Evolutionary conservation across 2,797 vertebrate species (phyloP).

Genomic region (Agapornis canus): DNA sequence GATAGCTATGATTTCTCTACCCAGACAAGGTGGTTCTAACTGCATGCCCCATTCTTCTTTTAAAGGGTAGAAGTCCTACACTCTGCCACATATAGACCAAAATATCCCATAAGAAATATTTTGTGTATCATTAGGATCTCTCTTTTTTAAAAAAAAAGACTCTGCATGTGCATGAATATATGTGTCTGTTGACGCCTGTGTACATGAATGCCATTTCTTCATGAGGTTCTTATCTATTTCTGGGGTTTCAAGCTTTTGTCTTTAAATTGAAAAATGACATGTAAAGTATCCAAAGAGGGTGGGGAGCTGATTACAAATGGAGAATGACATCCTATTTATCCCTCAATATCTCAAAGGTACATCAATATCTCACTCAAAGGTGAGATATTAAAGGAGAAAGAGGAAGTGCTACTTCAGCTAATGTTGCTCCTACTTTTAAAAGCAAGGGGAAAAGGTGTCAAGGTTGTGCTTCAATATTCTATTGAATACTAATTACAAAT

Average conservation of each 20-base stretch:
- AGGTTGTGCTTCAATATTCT: neutral
- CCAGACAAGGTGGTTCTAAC: neutral
- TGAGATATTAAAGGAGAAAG: neutral
- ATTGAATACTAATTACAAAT: neutral
- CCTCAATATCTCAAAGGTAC: neutral
- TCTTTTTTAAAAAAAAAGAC: neutral
- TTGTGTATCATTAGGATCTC: neutral
- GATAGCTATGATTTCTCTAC: neutral
- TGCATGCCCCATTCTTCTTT: neutral
- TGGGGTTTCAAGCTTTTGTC: neutral
- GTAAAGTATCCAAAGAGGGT: neutral
- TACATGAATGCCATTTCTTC: neutral
- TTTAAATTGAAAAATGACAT: neutral
- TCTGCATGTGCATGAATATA: accelerated
- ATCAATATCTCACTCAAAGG: neutral
- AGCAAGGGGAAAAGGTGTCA: neutral
- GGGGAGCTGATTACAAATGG: neutral
- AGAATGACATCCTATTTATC: neutral
- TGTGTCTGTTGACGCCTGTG: neutral
- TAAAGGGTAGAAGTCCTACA: neutral
- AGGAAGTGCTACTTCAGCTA: neutral
- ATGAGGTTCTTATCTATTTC: neutral
- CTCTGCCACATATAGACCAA: neutral
- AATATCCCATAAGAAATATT: neutral
- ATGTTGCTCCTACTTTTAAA: neutral